Base-by-base conservation (phyloP, 2,797 vertebrate species). In the Hydrocynus forskahlii region DNA sequence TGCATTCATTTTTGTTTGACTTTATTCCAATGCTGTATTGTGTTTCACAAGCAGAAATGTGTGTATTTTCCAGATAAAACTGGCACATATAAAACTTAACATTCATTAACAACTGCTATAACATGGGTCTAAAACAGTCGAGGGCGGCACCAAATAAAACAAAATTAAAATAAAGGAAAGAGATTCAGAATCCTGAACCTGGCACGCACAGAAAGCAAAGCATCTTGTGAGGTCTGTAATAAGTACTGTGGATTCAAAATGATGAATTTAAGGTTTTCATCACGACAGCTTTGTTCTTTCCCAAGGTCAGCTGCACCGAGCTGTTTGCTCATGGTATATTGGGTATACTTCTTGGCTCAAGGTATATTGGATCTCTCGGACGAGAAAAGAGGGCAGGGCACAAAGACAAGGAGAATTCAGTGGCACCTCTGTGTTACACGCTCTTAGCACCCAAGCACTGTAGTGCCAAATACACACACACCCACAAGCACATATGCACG, bases 381-480 rank as follows among this genome's bases (percentile, higher is more conserved):
- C 70, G 50, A 75, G 83, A 82, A 59, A 70, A 75, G n/a, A 76
- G 29, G 77, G 23, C 62, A 77, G 40, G 35, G 12, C 23, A 79
- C 52, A 64, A n/a, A 76, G 59, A 64, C 59, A 67, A 60, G 14
- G 23, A 52, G 35, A 81, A 70, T 70, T 50, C 17, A 64, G 77
- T 83, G 60, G 4, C 84, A 85, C 81, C 67, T 80, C 77, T 67
- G 74, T 84, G 82, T 55, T 80, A 87, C 60, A 81, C 75, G 71
- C 76, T 86, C 69, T 83, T 81, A 81, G 38, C 78, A 85, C 71
- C 75, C 57, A 83, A 63, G 72, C 82, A 83, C 79, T 63, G 63
- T 57, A 74, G 71, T 79, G 81, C 76, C 81, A 82, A 57, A 50
- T 10, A 50, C 7, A 13, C 9, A 10, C 48, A 12, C 48, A 12